Conservation (phyloP, 1,140 invertebrate genomes). For the Neocloeon triangulifer region DNA sequence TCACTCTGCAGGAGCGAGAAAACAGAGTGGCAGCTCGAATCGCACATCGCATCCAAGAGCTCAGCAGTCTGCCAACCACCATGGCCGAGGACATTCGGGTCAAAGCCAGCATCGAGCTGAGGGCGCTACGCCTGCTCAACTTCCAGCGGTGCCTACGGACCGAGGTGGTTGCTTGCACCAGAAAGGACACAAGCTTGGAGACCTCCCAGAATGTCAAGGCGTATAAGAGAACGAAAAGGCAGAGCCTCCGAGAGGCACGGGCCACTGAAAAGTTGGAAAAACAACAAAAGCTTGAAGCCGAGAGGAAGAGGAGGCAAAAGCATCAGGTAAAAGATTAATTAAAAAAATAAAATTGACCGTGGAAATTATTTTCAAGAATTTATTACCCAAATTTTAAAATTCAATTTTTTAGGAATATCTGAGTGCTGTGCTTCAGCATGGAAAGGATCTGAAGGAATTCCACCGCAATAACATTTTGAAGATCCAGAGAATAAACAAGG, state of each 20-base stretch:
- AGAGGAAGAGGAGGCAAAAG: slow-evolving; percentile 34
- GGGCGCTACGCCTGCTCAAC: slow-evolving; percentile 35
- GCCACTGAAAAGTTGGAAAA: slow-evolving; percentile 46
- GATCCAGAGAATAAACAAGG: slow-evolving; percentile 32
- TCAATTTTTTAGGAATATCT: slow-evolving; percentile 27
- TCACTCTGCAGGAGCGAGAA: slow-evolving; percentile 83
- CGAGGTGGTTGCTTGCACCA: slow-evolving; percentile 26
- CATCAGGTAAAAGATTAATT: slow-evolving; percentile 14
- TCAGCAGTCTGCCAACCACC: slow-evolving; percentile 23
- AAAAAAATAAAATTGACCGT: no score
- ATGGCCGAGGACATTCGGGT: slow-evolving; percentile 30
- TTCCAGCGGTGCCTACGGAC: slow-evolving; percentile 28
- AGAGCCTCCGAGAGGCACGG: slow-evolving; percentile 37
- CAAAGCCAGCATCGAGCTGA: slow-evolving; percentile 37
- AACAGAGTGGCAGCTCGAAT: slow-evolving; percentile 35
- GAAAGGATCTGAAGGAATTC: slow-evolving; percentile 30
- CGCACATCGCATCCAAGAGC: slow-evolving; percentile 19
- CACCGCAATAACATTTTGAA: slow-evolving; percentile 29
- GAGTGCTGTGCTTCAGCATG: slow-evolving; percentile 36
- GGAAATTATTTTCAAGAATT: neutral
- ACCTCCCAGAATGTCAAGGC: slow-evolving; percentile 39
- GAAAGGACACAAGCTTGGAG: slow-evolving; percentile 35
- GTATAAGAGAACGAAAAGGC: slow-evolving; percentile 36
- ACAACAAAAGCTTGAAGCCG: slow-evolving; percentile 42
- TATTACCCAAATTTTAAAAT: neutral